phyloP scores from a whole-genome alignment of 2,797 vertebrate genomes.

The Amphiprion clarkii region DNA sequence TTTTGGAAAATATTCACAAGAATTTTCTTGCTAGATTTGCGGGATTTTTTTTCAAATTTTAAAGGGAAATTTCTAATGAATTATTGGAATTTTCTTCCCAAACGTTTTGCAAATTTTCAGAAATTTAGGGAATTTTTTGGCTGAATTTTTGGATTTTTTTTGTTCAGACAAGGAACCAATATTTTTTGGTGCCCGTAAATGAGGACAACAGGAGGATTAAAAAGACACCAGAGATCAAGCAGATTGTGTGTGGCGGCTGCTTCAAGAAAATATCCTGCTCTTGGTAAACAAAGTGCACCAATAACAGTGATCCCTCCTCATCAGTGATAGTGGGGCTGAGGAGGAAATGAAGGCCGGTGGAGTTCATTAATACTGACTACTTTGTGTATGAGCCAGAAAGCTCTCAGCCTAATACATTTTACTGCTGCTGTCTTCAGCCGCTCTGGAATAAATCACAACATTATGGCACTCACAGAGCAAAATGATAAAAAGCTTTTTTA shows the following conservation, averaged over 20 bases:
- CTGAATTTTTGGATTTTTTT: too few relatives aligned
- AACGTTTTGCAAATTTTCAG: too few relatives aligned
- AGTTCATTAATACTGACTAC: slow-evolving; percentile 74
- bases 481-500: slow-evolving; percentile 62
- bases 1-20: too few relatives aligned
- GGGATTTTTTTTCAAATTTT: too few relatives aligned
- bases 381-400: slow-evolving; percentile 75
- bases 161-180: too few relatives aligned
- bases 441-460: slow-evolving; percentile 78
- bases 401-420: slow-evolving; percentile 77
- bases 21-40: too few relatives aligned
- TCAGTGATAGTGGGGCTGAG: slow-evolving; percentile 34
- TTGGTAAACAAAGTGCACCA: slow-evolving; percentile 18
- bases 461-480: slow-evolving; percentile 52
- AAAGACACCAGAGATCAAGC: not conserved
- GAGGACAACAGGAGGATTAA: not conserved
- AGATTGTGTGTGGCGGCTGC: rapidly evolving
- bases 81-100: too few relatives aligned
- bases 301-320: slow-evolving; percentile 22
- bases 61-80: too few relatives aligned
- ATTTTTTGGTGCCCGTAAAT: too few relatives aligned
- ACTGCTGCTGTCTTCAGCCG: slow-evolving; percentile 54
- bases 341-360: slow-evolving; percentile 48
- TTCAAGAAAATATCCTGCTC: slow-evolving; percentile 13
- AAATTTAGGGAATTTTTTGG: too few relatives aligned